phyloP scores from a whole-genome alignment of 2,888 invertebrate genomes.

The Deladenus siricidicola region DNA sequence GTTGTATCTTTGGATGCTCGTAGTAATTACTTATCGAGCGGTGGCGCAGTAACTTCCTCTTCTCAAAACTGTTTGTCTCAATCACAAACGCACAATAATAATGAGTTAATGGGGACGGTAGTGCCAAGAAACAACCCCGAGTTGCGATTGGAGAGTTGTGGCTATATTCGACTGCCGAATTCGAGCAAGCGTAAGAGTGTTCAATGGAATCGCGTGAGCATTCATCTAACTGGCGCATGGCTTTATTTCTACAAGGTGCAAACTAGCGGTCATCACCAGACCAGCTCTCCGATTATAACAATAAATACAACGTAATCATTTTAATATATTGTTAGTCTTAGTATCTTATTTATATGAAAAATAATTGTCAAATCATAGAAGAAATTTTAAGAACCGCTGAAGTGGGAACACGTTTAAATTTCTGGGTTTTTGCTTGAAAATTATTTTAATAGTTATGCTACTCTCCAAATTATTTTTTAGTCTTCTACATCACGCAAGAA shows the following conservation, averaged over 20 bases:
- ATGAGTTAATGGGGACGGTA: background rate
- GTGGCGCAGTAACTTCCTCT: background rate
- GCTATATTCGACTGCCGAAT: conserved; percentile 1
- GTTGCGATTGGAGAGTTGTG: background rate
- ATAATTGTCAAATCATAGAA: too few relatives aligned
- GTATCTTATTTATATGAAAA: too few relatives aligned
- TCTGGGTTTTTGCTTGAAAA: too few relatives aligned
- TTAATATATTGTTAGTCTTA: too few relatives aligned
- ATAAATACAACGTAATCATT: conserved; percentile 4
- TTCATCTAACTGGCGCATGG: conserved; percentile 1
- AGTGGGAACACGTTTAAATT: too few relatives aligned
- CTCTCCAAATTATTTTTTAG: conserved; percentile 60
- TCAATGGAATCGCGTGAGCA: background rate
- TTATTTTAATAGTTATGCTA: too few relatives aligned
- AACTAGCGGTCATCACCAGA: background rate
- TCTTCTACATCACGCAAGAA: conserved; percentile 95
- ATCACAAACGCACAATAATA: background rate
- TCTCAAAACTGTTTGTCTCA: background rate
- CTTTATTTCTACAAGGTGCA: conserved; percentile 7
- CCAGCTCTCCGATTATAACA: background rate
- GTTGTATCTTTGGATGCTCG: conserved; percentile 2
- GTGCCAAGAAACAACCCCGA: background rate
- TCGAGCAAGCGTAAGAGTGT: background rate
- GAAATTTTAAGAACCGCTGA: too few relatives aligned
- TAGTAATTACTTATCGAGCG: background rate